These are phyloP conservation scores for Saturnia japonica DNA, from an alignment of 2,888 invertebrate species.

Conservation along the genomic window DNA sequence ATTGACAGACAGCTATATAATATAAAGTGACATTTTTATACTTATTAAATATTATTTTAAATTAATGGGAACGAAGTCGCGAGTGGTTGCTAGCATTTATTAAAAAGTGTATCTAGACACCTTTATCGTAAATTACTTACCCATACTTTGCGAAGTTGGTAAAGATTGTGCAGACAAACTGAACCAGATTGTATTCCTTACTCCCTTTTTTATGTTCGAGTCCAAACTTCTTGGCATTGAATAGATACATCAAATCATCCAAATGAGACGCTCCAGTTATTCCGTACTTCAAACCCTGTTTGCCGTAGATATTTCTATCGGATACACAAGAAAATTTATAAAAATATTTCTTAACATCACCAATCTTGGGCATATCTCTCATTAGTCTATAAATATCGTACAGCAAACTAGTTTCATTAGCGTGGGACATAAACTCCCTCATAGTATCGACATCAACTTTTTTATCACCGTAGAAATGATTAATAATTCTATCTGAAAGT, in stretches of 20 bases:
- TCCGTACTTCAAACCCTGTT: slow-evolving; percentile 41
- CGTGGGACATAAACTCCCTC: slow-evolving; percentile 42
- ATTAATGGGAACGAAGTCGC: too few species aligned
- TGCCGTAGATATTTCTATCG: slow-evolving; percentile 48
- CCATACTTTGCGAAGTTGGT: slow-evolving; percentile 64
- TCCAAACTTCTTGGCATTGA: slow-evolving; percentile 44
- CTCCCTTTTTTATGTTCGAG: slow-evolving; percentile 44
- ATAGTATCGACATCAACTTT: slow-evolving; percentile 32
- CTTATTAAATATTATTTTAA: too few species aligned
- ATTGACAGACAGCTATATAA: too few species aligned
- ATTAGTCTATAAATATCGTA: slow-evolving; percentile 38
- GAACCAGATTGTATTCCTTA: slow-evolving; percentile 48
- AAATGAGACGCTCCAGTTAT: slow-evolving; percentile 52
- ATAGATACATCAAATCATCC: slow-evolving; percentile 60
- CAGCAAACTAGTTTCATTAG: slow-evolving; percentile 35
- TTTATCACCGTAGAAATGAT: slow-evolving; percentile 49
- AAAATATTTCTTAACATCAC: slow-evolving; percentile 28
- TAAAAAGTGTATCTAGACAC: too few species aligned
- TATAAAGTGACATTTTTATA: too few species aligned
- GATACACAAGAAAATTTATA: slow-evolving; percentile 54
- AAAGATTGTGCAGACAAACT: slow-evolving; percentile 50
- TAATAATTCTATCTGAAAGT: slow-evolving; percentile 44
- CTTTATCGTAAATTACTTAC: slow-evolving; percentile 41
- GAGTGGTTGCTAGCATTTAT: too few species aligned
- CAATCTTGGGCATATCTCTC: slow-evolving; percentile 26